phyloP scores from a whole-genome alignment of 2,797 vertebrate genomes.

The Danio kyathit region DNA sequence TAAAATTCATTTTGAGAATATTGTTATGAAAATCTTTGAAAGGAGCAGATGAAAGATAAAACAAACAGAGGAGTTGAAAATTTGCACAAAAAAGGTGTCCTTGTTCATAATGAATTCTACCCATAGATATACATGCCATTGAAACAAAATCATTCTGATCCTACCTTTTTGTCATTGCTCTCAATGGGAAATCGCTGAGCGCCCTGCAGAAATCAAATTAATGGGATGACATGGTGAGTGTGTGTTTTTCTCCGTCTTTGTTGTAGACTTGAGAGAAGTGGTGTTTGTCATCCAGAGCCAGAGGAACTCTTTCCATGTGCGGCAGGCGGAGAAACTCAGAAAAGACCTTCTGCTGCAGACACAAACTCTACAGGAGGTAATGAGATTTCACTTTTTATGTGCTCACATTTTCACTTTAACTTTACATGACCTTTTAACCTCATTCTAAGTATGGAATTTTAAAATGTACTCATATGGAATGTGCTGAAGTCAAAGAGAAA shows the following conservation, averaged over 20 bases:
- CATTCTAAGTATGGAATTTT: background rate
- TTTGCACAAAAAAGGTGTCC: too few relatives aligned
- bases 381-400: background rate
- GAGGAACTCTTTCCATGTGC: slow-evolving; percentile 91
- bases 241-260: slow-evolving; percentile 31
- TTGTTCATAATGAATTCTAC: background rate
- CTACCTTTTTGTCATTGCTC: background rate
- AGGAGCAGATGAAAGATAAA: background rate
- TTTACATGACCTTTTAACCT: background rate
- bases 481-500: background rate
- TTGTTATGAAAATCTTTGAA: background rate
- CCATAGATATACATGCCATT: background rate
- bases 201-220: background rate
- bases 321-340: slow-evolving; percentile 84
- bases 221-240: slow-evolving; percentile 19
- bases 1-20: too few relatives aligned
- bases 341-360: slow-evolving; percentile 85
- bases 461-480: background rate
- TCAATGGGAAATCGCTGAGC: background rate
- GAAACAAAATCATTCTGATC: slow-evolving; percentile 11
- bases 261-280: slow-evolving; percentile 88
- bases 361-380: slow-evolving; percentile 83
- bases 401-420: background rate
- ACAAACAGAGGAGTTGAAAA: too few relatives aligned
- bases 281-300: slow-evolving; percentile 97